These are phyloP conservation scores for Toxotes lorentzi DNA, from an alignment of 2,797 vertebrate genomes.

Conservation along the genomic window DNA sequence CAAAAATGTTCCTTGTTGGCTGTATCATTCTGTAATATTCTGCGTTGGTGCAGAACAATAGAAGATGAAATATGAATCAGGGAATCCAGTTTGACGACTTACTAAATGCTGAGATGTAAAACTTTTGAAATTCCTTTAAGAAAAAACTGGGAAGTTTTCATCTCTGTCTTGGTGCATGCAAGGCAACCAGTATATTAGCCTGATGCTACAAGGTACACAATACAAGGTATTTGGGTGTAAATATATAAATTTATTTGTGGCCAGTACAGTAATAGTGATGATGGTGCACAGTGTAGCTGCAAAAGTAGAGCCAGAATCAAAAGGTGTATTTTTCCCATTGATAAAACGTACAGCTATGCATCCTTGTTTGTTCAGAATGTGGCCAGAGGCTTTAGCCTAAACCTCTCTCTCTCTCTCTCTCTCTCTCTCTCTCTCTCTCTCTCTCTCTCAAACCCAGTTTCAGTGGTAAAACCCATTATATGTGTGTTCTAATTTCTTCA, in stretches of 20 bases:
- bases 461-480: slow-evolving; percentile 46
- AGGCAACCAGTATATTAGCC: slow-evolving; percentile 2
- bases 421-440: slow-evolving; percentile 34
- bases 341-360: not conserved
- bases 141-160: not conserved
- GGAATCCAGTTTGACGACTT: not conserved
- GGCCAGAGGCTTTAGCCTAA: slow-evolving; percentile 21
- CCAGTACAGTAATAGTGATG: not conserved
- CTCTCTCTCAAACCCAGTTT: slow-evolving; percentile 27
- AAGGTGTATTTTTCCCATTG: not conserved
- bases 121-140: not conserved
- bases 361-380: not conserved
- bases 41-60: not conserved
- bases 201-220: not conserved
- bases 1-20: not conserved
- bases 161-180: not conserved
- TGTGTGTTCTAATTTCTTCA: slow-evolving; percentile 45
- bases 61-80: not conserved
- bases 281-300: not conserved
- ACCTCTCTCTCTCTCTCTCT: slow-evolving; percentile 23
- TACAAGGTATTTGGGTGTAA: not conserved
- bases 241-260: not conserved
- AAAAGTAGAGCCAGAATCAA: not conserved
- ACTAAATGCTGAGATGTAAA: not conserved
- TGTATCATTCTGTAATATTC: not conserved